These are phyloP conservation scores for Myotis yumanensis DNA, from an alignment of 2,113 vertebrate genomes.

Conservation along the genomic window DNA sequence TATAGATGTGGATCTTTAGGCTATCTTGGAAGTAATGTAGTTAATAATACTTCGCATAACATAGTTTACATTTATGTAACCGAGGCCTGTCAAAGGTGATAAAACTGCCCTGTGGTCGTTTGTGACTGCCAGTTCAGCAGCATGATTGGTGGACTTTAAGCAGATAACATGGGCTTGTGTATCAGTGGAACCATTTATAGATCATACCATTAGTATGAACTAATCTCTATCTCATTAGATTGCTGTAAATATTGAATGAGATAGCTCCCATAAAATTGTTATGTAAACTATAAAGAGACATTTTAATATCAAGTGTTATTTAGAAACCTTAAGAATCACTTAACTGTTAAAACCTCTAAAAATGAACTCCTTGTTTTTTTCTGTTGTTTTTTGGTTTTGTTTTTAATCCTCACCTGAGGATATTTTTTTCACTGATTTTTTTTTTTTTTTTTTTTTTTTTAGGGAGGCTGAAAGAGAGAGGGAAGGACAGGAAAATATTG, in stretches of 20 bases:
- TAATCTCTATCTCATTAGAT: background rate
- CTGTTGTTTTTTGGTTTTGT: too few species aligned
- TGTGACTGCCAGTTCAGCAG: background rate
- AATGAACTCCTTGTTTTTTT: background rate
- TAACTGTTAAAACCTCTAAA: background rate
- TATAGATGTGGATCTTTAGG: background rate
- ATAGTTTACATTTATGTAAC: constrained; percentile 21
- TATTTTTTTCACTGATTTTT: too few species aligned
- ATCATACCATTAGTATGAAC: background rate
- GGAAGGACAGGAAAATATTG: too few species aligned
- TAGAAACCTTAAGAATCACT: background rate
- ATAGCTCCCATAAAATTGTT: background rate
- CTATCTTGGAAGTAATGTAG: background rate
- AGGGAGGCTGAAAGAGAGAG: too few species aligned
- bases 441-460: too few species aligned
- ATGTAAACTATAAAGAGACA: background rate
- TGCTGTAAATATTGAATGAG: constrained; percentile 1
- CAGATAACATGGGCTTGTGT: background rate
- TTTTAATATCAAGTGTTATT: constrained; percentile 34
- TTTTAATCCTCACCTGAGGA: too few species aligned
- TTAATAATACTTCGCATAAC: background rate
- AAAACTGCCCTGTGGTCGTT: background rate
- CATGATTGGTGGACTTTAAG: background rate
- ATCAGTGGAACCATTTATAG: background rate
- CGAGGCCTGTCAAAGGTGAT: background rate